Evolutionary conservation across 2,113 vertebrate species (phyloP).

Genomic region (Carassius gibelio): DNA sequence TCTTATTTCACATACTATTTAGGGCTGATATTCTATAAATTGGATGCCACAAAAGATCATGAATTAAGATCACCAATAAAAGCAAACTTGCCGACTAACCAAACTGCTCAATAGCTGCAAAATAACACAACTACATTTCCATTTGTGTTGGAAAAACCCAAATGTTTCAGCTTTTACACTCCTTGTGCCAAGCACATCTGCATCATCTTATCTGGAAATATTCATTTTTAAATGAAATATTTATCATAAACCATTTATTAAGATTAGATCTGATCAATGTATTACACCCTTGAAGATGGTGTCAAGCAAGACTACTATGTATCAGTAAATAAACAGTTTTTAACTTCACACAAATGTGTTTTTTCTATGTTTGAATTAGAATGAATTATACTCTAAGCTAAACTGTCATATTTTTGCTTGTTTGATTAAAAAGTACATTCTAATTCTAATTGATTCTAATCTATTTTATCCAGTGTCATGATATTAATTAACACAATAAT

Average conservation of each 20-base stretch:
- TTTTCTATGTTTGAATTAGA: background rate
- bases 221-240: background rate
- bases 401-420: background rate
- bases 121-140: no score
- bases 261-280: background rate
- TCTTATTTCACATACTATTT: no score
- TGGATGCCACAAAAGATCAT: no score
- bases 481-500: background rate
- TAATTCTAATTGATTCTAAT: background rate
- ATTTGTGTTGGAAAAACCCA: no score
- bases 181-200: no score
- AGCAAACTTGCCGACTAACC: no score
- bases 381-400: background rate
- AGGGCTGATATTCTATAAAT: no score
- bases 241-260: background rate
- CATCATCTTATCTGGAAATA: background rate
- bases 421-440: no score
- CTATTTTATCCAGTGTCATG: background rate
- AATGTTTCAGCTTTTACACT: background rate
- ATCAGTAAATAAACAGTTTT: background rate
- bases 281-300: background rate
- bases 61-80: no score
- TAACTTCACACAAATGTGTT: background rate
- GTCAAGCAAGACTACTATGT: background rate
- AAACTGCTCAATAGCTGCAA: no score